These are phyloP conservation scores for Drosophila borborema DNA, from an alignment of 2,888 invertebrate species.

Conservation along the genomic window DNA sequence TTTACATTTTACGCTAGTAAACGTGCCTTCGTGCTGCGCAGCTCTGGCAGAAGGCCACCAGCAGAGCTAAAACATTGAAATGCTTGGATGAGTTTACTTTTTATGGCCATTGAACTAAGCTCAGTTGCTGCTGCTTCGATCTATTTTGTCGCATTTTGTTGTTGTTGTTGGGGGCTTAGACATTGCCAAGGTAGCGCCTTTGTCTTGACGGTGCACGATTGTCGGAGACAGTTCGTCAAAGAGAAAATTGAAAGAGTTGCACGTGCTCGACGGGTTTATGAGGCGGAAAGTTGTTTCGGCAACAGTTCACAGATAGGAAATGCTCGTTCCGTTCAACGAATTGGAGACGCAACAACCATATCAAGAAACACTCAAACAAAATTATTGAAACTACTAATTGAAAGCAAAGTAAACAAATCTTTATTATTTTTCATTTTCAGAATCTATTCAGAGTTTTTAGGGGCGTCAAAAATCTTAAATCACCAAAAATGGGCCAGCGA, in stretches of 20 bases:
- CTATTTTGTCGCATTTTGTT: conserved; percentile 35
- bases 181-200: conserved; percentile 57
- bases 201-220: conserved; percentile 8
- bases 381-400: conserved; percentile 64
- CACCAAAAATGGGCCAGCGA: conserved; percentile 40
- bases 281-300: conserved; percentile 67
- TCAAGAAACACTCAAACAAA: conserved; percentile 42
- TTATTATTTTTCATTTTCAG: conserved; percentile 10
- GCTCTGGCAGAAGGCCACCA: conserved; percentile 22
- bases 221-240: conserved; percentile 55
- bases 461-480: conserved; percentile 45
- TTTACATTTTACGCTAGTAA: conserved; percentile 12
- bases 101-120: conserved; percentile 60
- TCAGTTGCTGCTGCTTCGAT: conserved; percentile 22
- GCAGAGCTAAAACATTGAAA: conserved; percentile 32
- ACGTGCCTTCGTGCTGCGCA: conserved; percentile 17
- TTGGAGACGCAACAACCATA: conserved; percentile 46
- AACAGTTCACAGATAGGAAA: conserved; percentile 23
- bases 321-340: conserved; percentile 57
- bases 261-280: conserved; percentile 57
- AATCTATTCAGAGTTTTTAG: conserved; percentile 24
- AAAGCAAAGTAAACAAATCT: conserved; percentile 32
- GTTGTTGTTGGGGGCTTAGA: conserved; percentile 10
- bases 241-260: conserved; percentile 63
- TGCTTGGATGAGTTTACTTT: conserved; percentile 58